phyloP scores from a whole-genome alignment of 2,797 vertebrate genomes.

The Pseudocheirus occidentalis region DNA sequence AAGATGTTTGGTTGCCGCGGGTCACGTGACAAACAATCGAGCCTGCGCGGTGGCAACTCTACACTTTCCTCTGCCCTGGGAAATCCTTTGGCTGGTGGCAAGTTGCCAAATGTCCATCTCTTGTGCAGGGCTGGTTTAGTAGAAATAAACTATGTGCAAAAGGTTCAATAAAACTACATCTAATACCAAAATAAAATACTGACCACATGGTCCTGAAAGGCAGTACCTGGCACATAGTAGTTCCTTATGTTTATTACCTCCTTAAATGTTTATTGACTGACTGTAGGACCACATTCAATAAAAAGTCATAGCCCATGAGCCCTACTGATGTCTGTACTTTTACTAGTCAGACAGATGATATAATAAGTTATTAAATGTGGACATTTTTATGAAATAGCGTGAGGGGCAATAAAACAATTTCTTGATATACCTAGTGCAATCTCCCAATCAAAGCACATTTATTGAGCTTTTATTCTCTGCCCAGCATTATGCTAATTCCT shows the following conservation, averaged over 20 bases:
- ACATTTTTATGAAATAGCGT: neutral
- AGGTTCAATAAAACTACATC: neutral
- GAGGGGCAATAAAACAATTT: neutral
- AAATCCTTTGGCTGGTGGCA: too few relatives aligned
- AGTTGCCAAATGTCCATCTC: too few relatives aligned
- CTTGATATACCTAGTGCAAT: neutral
- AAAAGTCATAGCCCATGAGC: neutral
- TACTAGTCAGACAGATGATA: neutral
- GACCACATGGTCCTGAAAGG: neutral
- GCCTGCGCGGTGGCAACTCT: too few relatives aligned
- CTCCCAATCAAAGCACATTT: neutral
- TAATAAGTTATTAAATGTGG: neutral
- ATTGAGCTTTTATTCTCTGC: neutral
- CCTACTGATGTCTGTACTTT: neutral
- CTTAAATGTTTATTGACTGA: neutral
- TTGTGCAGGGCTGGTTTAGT: neutral
- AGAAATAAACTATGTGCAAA: neutral
- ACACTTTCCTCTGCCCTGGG: too few relatives aligned
- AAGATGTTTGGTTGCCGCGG: too few relatives aligned
- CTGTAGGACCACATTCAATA: neutral
- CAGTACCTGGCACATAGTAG: neutral
- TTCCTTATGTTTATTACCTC: neutral
- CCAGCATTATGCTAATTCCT: neutral
- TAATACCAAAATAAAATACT: neutral
- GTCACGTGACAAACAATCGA: too few relatives aligned